phyloP scores from a whole-genome alignment of 37 sponge, comb jelly and placozoan species.

The Diacarnus erythraeanus region DNA sequence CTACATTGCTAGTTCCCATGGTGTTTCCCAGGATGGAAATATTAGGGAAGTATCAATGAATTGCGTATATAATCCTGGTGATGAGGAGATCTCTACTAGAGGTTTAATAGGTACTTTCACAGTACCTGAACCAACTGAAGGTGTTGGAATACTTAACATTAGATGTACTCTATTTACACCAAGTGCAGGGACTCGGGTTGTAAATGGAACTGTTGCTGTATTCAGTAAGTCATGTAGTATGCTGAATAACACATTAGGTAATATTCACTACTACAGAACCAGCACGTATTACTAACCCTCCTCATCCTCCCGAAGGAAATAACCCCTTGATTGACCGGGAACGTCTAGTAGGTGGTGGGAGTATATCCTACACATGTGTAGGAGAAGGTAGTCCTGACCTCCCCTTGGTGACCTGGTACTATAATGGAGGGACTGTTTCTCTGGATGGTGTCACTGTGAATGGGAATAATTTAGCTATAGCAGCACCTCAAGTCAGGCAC shows the following conservation, averaged over 20 bases:
- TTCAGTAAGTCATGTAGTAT: no score
- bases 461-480: conserved; percentile 5
- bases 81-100: no score
- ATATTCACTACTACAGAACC: no score
- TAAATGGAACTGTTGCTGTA: neutral
- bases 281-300: conserved; percentile 4
- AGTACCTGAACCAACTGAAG: neutral
- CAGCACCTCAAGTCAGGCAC: neutral
- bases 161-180: no score
- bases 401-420: conserved; percentile 40
- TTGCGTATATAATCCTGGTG: no score
- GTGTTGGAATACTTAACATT: neutral
- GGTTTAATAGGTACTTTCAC: neutral
- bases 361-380: conserved; percentile 36
- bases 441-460: neutral
- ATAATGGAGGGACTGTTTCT: conserved; percentile 15
- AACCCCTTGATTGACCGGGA: conserved; percentile 12
- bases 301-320: neutral
- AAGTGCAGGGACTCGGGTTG: no score
- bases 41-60: no score
- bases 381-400: conserved; percentile 14
- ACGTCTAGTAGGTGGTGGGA: neutral
- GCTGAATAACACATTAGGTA: no score
- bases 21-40: no score
- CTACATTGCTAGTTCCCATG: conserved; percentile 9